Conservation (phyloP, 1,140 invertebrate species). For the Drosophila athabasca region DNA sequence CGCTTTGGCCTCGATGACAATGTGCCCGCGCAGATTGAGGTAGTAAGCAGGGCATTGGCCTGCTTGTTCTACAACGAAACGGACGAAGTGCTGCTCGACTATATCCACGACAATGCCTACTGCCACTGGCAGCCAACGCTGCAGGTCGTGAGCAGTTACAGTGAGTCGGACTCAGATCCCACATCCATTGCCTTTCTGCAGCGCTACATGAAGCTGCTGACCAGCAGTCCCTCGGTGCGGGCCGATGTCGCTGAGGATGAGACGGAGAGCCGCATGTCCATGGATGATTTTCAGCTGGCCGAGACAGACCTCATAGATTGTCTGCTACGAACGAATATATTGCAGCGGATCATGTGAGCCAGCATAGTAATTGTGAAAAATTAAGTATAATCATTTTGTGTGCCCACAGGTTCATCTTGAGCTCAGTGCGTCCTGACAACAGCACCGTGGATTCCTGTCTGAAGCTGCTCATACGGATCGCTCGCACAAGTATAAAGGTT, state of each 20-base stretch:
- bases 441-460: slow-evolving; percentile 88
- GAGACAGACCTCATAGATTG: slow-evolving; percentile 90
- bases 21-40: slow-evolving; percentile 88
- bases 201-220: slow-evolving; percentile 67
- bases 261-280: slow-evolving; percentile 85
- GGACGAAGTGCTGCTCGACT: slow-evolving; percentile 90
- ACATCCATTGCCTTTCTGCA: slow-evolving; percentile 68
- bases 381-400: slow-evolving; percentile 32
- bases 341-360: slow-evolving; percentile 87
- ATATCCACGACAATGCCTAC: slow-evolving; percentile 87
- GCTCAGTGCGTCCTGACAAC: slow-evolving; percentile 86
- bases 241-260: slow-evolving; percentile 82
- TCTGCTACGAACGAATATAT: slow-evolving; percentile 90
- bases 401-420: slow-evolving; percentile 87
- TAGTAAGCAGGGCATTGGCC: slow-evolving; percentile 89
- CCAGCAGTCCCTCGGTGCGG: slow-evolving; percentile 48
- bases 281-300: slow-evolving; percentile 93
- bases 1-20: slow-evolving; percentile 94
- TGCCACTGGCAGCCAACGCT: slow-evolving; percentile 87
- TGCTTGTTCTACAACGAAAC: slow-evolving; percentile 89
- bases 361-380: neutral
- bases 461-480: slow-evolving; percentile 89
- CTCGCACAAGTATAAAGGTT: slow-evolving; percentile 87
- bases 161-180: slow-evolving; percentile 49
- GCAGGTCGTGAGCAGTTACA: slow-evolving; percentile 73